phyloP scores from a whole-genome alignment of 2,797 vertebrate species.

The Acropternis orthonyx region DNA sequence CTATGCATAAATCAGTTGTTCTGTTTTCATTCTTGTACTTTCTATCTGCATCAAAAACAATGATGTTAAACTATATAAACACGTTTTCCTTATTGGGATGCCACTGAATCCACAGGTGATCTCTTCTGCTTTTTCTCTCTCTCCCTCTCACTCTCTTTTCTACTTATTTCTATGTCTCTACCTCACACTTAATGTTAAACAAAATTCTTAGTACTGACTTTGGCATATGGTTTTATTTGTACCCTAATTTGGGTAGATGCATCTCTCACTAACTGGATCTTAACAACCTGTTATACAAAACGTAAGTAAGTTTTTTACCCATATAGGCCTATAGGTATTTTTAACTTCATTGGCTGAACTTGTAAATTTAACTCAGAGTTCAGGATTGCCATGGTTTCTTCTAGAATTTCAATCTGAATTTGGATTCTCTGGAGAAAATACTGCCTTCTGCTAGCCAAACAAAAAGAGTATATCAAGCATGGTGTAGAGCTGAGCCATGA shows the following conservation, averaged over 20 bases:
- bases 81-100: background rate
- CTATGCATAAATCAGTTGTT: background rate
- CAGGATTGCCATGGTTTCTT: background rate
- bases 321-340: background rate
- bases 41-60: background rate
- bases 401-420: background rate
- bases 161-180: background rate
- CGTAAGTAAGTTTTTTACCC: background rate
- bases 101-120: background rate
- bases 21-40: background rate
- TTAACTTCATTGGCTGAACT: background rate
- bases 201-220: background rate
- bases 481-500: background rate
- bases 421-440: background rate
- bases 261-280: background rate
- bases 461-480: background rate
- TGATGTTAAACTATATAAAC: background rate
- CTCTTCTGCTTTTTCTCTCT: background rate
- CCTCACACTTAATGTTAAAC: background rate
- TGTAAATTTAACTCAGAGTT: background rate
- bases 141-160: background rate
- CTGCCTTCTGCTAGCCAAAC: background rate
- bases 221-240: background rate
- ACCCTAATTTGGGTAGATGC: background rate
- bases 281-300: background rate